phyloP scores from a whole-genome alignment of 2,888 invertebrate genomes.

The Idaea dimidiata region DNA sequence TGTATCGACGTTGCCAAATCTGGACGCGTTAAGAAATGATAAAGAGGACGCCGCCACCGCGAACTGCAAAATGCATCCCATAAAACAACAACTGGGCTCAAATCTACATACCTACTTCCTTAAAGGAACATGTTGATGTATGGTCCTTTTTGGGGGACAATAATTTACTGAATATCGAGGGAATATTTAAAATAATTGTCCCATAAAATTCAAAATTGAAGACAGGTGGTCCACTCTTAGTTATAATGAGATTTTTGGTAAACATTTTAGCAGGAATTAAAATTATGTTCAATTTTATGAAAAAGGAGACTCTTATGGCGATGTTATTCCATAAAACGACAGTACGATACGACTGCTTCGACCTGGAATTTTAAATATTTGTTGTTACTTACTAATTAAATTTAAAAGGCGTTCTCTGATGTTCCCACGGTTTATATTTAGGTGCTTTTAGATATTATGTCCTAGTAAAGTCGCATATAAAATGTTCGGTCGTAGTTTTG shows the following conservation, averaged over 20 bases:
- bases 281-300: not conserved
- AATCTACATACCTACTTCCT: slow-evolving; percentile 34
- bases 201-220: not conserved
- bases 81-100: slow-evolving; percentile 31
- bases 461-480: not conserved
- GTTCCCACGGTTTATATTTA: not conserved
- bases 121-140: slow-evolving; percentile 41
- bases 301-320: not conserved
- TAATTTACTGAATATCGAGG: not conserved
- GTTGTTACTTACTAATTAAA: not conserved
- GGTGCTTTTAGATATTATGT: not conserved
- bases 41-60: slow-evolving; percentile 66
- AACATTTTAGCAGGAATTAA: not conserved
- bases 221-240: not conserved
- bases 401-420: not conserved
- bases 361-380: not conserved
- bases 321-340: not conserved
- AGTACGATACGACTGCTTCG: not conserved
- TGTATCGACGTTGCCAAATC: slow-evolving; percentile 76
- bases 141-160: slow-evolving; percentile 16
- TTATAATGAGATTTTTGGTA: not conserved
- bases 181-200: slow-evolving; percentile 9
- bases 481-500: not conserved
- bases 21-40: slow-evolving; percentile 78
- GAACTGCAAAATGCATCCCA: slow-evolving; percentile 40